Conservation (phyloP, 2,113 vertebrate species). For the Circaetus cinerascens region DNA sequence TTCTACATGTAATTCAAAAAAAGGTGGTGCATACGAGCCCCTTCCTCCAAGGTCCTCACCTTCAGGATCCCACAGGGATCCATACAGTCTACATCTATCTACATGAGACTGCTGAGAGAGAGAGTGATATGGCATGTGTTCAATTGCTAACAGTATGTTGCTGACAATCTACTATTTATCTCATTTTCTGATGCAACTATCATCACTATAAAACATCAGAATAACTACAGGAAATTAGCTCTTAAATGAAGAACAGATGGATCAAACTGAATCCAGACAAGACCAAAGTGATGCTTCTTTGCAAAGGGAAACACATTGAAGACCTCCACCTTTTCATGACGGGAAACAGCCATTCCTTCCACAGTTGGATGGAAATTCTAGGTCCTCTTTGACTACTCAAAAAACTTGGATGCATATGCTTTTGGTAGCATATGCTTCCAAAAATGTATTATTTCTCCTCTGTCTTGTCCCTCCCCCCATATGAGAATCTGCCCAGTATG, state of each 20-base stretch:
- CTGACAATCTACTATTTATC: slow-evolving; percentile 69
- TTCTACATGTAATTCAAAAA: neutral
- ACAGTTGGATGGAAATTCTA: slow-evolving; percentile 24
- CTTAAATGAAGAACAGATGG: slow-evolving; percentile 59
- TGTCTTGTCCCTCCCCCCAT: neutral
- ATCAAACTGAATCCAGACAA: slow-evolving; percentile 62
- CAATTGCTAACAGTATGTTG: slow-evolving; percentile 64
- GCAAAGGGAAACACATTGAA: slow-evolving; percentile 48
- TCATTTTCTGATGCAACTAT: slow-evolving; percentile 70
- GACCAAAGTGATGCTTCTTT: slow-evolving; percentile 57
- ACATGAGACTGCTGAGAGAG: slow-evolving; percentile 53
- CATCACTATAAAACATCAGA: slow-evolving; percentile 68
- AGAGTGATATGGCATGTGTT: slow-evolving; percentile 58
- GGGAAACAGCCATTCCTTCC: slow-evolving; percentile 47
- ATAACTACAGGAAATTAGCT: slow-evolving; percentile 71
- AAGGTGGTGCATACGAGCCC: neutral
- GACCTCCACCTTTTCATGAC: slow-evolving; percentile 61
- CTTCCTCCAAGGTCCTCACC: neutral
- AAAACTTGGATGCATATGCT: neutral
- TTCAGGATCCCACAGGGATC: slow-evolving; percentile 10
- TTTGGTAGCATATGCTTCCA: slow-evolving; percentile 23
- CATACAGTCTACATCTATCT: slow-evolving; percentile 13
- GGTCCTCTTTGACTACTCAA: slow-evolving; percentile 20
- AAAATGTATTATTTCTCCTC: neutral
- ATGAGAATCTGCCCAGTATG: neutral